Conservation (phyloP, 2,888 invertebrate genomes). For the Aphelenchoides bicaudatus region DNA sequence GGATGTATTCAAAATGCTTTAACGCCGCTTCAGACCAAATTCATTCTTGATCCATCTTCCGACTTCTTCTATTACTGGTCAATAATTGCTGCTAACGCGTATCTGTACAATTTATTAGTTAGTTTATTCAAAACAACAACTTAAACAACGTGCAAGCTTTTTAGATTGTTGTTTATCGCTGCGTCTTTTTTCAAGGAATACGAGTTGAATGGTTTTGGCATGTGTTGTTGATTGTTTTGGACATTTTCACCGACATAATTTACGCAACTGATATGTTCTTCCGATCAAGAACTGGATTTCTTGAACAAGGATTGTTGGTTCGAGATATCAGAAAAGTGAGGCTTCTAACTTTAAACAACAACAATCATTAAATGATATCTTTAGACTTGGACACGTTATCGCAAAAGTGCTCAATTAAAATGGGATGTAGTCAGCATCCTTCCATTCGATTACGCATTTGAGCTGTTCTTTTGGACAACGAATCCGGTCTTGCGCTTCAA, state of each 20-base stretch:
- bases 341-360: no score
- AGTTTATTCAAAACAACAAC: constrained; percentile 55
- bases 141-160: constrained; percentile 1
- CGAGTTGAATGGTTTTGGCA: constrained; percentile 17
- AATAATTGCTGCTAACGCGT: constrained; percentile 77
- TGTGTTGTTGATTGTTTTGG: constrained; percentile 68
- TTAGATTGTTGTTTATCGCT: constrained; percentile 35
- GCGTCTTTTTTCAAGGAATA: constrained; percentile 33
- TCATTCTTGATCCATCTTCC: constrained; percentile 73
- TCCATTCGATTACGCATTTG: constrained; percentile 78
- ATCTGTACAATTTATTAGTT: constrained; percentile 84
- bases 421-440: constrained; percentile 75
- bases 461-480: constrained; percentile 22
- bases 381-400: constrained; percentile 75
- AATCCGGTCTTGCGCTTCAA: constrained; percentile 75
- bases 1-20: constrained; percentile 13
- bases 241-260: constrained; percentile 80
- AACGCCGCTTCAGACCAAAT: constrained; percentile 18
- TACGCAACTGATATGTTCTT: constrained; percentile 80
- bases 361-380: no score
- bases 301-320: constrained; percentile 84
- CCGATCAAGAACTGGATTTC: constrained; percentile 75
- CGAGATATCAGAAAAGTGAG: constrained; percentile 73
- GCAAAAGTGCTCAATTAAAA: constrained; percentile 68
- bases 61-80: constrained; percentile 84